Conservation (phyloP, 2,888 invertebrate genomes). For the Iphiclides podalirius region DNA sequence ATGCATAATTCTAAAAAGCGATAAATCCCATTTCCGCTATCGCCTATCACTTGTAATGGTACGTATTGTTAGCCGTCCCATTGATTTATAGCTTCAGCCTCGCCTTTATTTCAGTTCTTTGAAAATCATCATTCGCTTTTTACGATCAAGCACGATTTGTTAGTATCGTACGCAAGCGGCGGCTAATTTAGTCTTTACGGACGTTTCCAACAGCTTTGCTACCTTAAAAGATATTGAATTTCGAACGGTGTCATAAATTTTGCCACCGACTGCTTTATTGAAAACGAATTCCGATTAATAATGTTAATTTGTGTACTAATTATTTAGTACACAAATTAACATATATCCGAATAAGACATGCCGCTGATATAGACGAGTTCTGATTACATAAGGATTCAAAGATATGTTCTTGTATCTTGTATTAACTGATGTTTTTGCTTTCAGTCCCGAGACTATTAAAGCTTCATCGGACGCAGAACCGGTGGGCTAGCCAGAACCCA, state of each 20-base stretch:
- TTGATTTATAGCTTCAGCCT: conserved; percentile 50
- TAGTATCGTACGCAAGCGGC: conserved; percentile 45
- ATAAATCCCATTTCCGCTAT: too few species aligned
- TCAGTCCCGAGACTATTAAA: too few species aligned
- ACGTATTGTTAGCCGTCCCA: conserved; percentile 45
- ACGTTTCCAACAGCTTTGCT: conserved; percentile 16
- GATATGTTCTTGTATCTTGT: too few species aligned
- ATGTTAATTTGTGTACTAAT: too few species aligned
- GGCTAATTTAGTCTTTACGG: conserved; percentile 36
- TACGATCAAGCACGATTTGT: conserved; percentile 53
- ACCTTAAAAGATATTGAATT: conserved; percentile 7
- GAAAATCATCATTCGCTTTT: conserved; percentile 54
- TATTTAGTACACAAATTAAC: too few species aligned
- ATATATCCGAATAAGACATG: too few species aligned
- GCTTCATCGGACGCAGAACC: too few species aligned
- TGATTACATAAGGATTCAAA: too few species aligned
- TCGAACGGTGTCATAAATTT: neutral
- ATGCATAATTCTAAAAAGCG: too few species aligned
- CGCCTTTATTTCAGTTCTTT: conserved; percentile 46
- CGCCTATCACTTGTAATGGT: conserved; percentile 22
- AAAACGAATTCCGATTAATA: neutral
- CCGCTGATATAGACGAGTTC: too few species aligned
- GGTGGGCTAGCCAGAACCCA: too few species aligned
- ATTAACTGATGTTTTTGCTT: too few species aligned
- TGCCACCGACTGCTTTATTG: neutral